Base-by-base conservation (phyloP, 37 sponge, comb jelly and placozoan genomes). In the Diacarnus erythraeanus region DNA sequence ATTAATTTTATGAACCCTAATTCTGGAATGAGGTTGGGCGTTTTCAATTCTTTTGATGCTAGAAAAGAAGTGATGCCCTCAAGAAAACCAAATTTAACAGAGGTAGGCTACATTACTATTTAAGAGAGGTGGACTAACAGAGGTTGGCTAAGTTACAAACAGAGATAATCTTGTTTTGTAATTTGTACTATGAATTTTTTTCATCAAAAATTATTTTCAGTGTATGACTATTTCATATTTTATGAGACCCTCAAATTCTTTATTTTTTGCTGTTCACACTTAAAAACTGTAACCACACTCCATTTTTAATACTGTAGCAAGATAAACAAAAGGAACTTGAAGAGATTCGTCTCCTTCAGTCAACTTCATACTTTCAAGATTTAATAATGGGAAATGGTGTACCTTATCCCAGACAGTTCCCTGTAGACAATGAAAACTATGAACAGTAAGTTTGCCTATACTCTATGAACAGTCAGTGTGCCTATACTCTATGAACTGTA, bases 371-470 rank as follows among this genome's bases (percentile, higher is more conserved):
- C 27, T 94, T 89, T 87, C 77, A 94, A 74, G 68, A 43, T 18
- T 42, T 78, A 76, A 76, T 87, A 74, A 72, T 85, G 42, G 81
- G 79, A 27, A 64, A 67, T 0, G 40, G 59, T 22, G 65, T 69
- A 4, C 34, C 40, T 31, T 86, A 67, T 42, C 75, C 86, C 20
- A 33, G 89, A 69, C 37, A 68, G 25, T 91, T 93, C 54, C 96
- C 96, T 18, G 58, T 95, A n/a, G 89, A 95, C 63, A 95, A 91
- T 59, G 90, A 95, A 56, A 75, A 64, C 39, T 79, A 69, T 69
- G 51, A 47, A 29, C 51, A 79, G 80, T 79, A 3, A 79, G 80
- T 57, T n/a, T n/a, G n/a, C n/a, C n/a, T n/a, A n/a, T n/a, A n/a
- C n/a, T n/a, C n/a, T n/a, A n/a, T n/a, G n/a, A n/a, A n/a, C n/a